Evolutionary conservation across 2,113 vertebrate genomes (phyloP).

Genomic region (Gadus chalcogrammus): DNA sequence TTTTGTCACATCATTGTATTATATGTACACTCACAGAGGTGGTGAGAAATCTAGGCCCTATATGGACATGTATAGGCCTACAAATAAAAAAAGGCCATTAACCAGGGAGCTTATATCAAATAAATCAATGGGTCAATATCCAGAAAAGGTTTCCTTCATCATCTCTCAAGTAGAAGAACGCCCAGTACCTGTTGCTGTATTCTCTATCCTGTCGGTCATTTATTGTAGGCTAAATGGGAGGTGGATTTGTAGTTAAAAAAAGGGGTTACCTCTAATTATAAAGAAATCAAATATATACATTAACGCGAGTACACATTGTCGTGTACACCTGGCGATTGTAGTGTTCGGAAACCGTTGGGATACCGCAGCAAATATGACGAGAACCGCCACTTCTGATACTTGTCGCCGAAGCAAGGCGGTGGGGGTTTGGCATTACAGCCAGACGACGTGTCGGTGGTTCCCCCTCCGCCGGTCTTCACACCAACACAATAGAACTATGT

Average conservation of each 20-base stretch:
- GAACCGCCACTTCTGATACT: too few species aligned
- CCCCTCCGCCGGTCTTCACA: too few species aligned
- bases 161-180: slow-evolving; percentile 33
- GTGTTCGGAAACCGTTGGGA: background rate
- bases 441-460: too few species aligned
- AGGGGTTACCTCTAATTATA: background rate
- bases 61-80: slow-evolving; percentile 28
- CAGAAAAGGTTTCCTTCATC: slow-evolving; percentile 66
- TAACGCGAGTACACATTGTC: background rate
- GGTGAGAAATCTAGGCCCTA: slow-evolving; percentile 22
- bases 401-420: too few species aligned
- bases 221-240: too few species aligned
- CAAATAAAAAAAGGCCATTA: slow-evolving; percentile 12
- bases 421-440: too few species aligned
- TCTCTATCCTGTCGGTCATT: too few species aligned
- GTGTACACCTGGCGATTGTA: background rate
- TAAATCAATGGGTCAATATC: slow-evolving; percentile 38
- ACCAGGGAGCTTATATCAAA: too few species aligned
- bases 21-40: background rate
- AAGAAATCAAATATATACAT: too few species aligned
- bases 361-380: too few species aligned
- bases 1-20: background rate
- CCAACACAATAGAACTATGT: background rate
- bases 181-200: slow-evolving; percentile 38
- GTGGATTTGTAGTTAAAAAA: too few species aligned